Evolutionary conservation across 2,888 invertebrate species (phyloP).

Genomic region (Spisula subtruncata): DNA sequence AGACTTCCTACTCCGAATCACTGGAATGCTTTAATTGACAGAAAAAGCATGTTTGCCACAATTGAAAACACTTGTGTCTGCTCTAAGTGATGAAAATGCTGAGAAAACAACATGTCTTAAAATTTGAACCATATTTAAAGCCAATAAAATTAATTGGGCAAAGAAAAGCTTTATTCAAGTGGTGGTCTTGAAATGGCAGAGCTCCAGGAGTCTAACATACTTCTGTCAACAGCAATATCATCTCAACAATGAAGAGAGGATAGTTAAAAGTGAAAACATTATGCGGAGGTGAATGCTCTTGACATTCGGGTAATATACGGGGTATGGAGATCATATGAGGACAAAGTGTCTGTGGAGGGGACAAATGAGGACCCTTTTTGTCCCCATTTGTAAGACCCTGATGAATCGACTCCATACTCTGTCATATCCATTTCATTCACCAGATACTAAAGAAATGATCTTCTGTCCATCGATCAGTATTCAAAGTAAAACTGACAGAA

Average conservation of each 20-base stretch:
- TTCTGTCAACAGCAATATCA: constrained; percentile 44
- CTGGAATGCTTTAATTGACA: constrained; percentile 75
- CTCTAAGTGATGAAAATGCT: constrained; percentile 67
- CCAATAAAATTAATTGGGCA: constrained; percentile 70
- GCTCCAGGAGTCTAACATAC: constrained; percentile 36
- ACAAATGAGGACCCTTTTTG: neutral
- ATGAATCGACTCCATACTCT: too few species aligned
- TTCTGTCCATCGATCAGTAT: neutral
- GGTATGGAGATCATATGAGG: neutral
- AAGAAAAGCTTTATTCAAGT: constrained; percentile 53
- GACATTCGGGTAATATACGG: neutral
- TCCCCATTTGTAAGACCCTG: neutral
- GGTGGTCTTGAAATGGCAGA: constrained; percentile 54
- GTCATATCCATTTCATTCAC: neutral
- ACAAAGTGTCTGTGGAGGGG: neutral
- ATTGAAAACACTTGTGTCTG: constrained; percentile 74
- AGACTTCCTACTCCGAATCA: constrained; percentile 71
- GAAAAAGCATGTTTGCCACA: constrained; percentile 68
- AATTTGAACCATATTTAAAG: constrained; percentile 69
- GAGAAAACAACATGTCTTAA: constrained; percentile 70
- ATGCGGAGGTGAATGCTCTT: neutral
- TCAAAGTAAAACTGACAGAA: too few species aligned
- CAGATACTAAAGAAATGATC: neutral
- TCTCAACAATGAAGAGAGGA: neutral
- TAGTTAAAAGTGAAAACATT: constrained; percentile 12